These are phyloP conservation scores for Conchocele bisecta DNA, from an alignment of 2,888 invertebrate species.

Conservation along the genomic window DNA sequence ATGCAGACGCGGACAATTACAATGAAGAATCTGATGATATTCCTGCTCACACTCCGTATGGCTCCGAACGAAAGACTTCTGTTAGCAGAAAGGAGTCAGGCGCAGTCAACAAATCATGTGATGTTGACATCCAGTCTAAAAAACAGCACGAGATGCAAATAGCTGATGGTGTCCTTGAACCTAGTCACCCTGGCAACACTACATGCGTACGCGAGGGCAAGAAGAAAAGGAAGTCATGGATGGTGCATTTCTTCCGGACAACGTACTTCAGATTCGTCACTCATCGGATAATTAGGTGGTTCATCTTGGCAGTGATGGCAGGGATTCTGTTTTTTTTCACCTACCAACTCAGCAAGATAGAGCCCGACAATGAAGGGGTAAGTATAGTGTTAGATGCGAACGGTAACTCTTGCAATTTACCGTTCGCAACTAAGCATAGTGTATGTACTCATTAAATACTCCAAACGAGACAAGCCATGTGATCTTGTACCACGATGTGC, in stretches of 20 bases:
- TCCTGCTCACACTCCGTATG: neutral
- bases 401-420: too few species aligned
- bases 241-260: slow-evolving; percentile 68
- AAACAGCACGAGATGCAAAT: neutral
- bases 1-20: neutral
- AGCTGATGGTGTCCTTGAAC: neutral
- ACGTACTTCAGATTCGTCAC: slow-evolving; percentile 71
- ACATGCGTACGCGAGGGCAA: neutral
- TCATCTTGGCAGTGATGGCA: slow-evolving; percentile 60
- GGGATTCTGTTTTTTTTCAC: slow-evolving; percentile 57
- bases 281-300: slow-evolving; percentile 62
- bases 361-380: slow-evolving; percentile 76
- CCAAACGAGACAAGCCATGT: too few species aligned
- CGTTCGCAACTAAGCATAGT: too few species aligned
- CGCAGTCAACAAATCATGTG: neutral
- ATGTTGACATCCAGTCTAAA: neutral
- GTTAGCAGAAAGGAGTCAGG: neutral
- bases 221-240: slow-evolving; percentile 42
- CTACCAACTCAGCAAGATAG: slow-evolving; percentile 63
- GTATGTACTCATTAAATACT: too few species aligned
- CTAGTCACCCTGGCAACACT: neutral
- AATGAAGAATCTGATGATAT: neutral
- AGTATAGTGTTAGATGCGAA: too few species aligned
- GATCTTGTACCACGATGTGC: too few species aligned
- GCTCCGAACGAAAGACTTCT: neutral